Percentiles rank a stretch among this genome's conserved stretches.
These are phyloP conservation scores for Peromyscus melanophrys DNA, from an alignment of 2,797 vertebrate genomes.

Conservation along the genomic window DNA sequence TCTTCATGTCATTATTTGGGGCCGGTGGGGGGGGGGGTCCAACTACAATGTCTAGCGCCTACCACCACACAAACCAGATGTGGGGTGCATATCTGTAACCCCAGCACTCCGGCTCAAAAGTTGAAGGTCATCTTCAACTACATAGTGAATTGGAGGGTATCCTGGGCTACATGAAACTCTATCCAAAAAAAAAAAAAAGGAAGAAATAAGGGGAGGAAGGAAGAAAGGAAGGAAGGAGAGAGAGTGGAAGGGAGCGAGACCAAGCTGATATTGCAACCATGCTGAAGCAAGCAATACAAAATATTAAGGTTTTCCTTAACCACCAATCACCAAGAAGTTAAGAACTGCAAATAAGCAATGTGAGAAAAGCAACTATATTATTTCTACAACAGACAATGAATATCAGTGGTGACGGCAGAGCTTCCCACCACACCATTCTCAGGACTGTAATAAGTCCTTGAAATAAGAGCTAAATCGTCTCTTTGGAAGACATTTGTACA, in stretches of 20 bases:
- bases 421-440: constrained; percentile 21
- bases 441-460: constrained; percentile 13
- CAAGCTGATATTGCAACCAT: too few species aligned
- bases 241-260: not conserved
- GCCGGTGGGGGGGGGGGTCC: rapidly evolving
- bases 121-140: not conserved
- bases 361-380: constrained; percentile 46
- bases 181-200: too few species aligned
- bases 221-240: not conserved
- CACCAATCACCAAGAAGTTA: not conserved
- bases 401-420: not conserved
- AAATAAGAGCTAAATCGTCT: constrained; percentile 38
- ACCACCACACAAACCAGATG: not conserved
- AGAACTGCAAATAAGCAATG: not conserved
- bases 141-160: not conserved
- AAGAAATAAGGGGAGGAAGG: too few species aligned
- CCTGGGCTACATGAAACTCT: not conserved
- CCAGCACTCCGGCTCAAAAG: not conserved
- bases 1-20: not conserved
- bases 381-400: constrained; percentile 44
- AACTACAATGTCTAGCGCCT: not conserved
- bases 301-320: constrained; percentile 9
- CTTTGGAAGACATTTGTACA: not conserved
- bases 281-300: constrained; percentile 47
- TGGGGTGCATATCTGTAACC: not conserved